phyloP scores from a whole-genome alignment of 2,888 invertebrate species.

The Tipula confusa region DNA sequence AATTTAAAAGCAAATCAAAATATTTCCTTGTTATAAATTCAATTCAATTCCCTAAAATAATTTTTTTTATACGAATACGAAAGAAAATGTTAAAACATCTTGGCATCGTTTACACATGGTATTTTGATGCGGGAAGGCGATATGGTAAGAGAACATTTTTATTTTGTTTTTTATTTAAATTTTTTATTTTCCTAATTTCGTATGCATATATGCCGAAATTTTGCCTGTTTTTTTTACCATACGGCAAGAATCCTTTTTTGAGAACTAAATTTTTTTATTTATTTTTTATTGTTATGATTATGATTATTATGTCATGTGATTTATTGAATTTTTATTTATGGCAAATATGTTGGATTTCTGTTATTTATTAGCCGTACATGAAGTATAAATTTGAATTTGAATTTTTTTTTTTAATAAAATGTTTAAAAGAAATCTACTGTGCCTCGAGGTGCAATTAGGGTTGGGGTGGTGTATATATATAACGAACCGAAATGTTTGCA shows the following conservation, averaged over 20 bases:
- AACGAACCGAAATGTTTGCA: neutral
- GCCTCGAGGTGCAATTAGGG: neutral
- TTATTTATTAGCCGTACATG: neutral
- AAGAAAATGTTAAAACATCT: neutral
- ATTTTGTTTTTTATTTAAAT: neutral
- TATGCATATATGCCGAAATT: neutral
- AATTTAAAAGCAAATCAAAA: neutral
- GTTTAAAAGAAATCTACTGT: neutral
- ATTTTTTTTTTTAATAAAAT: neutral
- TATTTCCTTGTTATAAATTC: neutral
- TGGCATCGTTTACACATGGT: neutral
- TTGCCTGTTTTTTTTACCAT: neutral
- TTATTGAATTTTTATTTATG: slow-evolving; percentile 7
- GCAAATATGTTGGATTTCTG: neutral
- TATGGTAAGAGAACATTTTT: neutral
- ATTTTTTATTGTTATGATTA: neutral
- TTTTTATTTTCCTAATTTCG: slow-evolving; percentile 14
- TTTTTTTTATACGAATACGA: neutral
- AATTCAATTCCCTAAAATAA: neutral
- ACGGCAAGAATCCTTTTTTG: neutral
- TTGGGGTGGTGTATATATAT: no score
- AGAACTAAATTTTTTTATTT: neutral
- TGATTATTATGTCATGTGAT: slow-evolving; percentile 20
- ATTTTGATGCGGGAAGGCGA: neutral
- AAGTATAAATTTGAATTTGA: neutral